A percentile compares a stretch with the other conserved stretches of the same genome.
Evolutionary conservation across 2,113 vertebrate genomes (phyloP).

Genomic region (Bubo scandiacus): DNA sequence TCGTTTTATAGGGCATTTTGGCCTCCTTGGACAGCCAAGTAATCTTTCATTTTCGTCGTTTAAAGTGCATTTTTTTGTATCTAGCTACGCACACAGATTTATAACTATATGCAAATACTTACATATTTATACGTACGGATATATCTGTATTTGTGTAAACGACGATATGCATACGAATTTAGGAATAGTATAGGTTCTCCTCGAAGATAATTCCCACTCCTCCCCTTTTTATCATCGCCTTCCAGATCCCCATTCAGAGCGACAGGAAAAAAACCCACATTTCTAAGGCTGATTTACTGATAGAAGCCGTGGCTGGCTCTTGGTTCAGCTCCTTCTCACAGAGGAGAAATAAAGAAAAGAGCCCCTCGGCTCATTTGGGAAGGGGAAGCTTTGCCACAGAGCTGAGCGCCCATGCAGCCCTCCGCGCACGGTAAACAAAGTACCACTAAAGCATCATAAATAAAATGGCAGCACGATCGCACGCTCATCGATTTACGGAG

Average conservation of each 20-base stretch:
- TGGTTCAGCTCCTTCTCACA: background rate
- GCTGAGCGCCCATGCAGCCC: background rate
- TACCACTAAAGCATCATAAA: slow-evolving; percentile 69
- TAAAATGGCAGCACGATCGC: slow-evolving; percentile 74
- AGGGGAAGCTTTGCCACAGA: background rate
- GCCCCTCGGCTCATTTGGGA: background rate
- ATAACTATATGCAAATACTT: background rate
- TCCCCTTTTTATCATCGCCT: background rate
- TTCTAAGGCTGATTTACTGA: slow-evolving; percentile 18
- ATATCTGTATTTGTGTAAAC: background rate
- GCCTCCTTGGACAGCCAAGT: slow-evolving; percentile 55
- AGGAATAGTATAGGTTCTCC: background rate
- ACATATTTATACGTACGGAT: background rate
- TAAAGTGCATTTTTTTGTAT: background rate
- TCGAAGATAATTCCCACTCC: background rate
- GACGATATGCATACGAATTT: background rate
- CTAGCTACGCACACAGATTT: background rate
- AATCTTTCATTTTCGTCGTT: background rate
- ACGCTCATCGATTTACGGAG: slow-evolving; percentile 65
- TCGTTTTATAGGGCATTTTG: slow-evolving; percentile 76
- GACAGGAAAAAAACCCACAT: background rate
- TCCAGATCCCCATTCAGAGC: background rate
- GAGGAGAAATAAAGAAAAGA: background rate
- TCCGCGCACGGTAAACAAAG: slow-evolving; percentile 60
- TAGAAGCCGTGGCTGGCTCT: background rate